Evolutionary conservation across 1,140 invertebrate species (phyloP).

Genomic region (Tenebrio molitor): DNA sequence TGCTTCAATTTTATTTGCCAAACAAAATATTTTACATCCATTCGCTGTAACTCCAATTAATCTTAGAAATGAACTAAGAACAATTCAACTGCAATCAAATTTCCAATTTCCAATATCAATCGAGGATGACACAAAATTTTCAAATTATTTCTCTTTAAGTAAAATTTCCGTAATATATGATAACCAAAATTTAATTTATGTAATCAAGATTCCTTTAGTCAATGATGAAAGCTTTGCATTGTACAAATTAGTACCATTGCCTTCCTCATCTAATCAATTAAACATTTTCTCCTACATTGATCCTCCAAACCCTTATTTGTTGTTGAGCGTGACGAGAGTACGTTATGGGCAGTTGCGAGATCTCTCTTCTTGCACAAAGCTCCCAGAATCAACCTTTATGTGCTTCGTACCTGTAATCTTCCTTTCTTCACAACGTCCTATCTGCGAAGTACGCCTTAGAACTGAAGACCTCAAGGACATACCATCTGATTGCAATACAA

Average conservation of each 20-base stretch:
- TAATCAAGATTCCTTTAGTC: too few species aligned
- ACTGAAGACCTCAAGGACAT: neutral
- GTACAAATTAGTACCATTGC: too few species aligned
- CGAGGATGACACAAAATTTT: neutral
- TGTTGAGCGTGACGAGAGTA: neutral
- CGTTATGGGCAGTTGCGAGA: neutral
- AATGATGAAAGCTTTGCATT: too few species aligned
- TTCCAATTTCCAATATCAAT: constrained; percentile 31
- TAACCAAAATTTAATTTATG: too few species aligned
- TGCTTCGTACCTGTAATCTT: too few species aligned
- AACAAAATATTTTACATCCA: constrained; percentile 51
- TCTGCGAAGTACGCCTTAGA: neutral
- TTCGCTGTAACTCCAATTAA: constrained; percentile 29
- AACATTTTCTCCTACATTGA: neutral
- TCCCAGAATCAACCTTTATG: neutral
- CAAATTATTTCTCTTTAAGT: too few species aligned
- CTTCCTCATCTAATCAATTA: neutral
- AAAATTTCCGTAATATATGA: too few species aligned
- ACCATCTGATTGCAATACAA: neutral
- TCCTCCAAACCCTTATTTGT: neutral
- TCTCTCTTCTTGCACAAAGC: neutral
- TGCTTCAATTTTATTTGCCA: constrained; percentile 46
- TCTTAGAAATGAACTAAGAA: constrained; percentile 3
- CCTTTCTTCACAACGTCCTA: neutral
- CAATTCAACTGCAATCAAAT: constrained; percentile 34